Conservation (phyloP, 2,113 vertebrate species). For the Oceanodroma tethys region DNA sequence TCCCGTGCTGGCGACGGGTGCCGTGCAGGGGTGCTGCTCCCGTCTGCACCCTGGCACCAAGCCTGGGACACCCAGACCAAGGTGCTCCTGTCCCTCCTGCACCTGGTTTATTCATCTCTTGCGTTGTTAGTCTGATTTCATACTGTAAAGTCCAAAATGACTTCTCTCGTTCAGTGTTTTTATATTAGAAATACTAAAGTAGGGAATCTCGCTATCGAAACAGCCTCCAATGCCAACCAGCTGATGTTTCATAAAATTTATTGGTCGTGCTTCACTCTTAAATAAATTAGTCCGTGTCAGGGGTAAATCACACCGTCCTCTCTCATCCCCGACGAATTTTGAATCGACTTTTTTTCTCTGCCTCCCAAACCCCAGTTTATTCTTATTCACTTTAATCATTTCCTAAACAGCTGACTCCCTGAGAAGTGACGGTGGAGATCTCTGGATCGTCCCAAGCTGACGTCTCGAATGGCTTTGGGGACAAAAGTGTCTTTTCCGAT, state of each 20-base stretch:
- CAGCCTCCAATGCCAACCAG: neutral
- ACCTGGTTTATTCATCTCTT: neutral
- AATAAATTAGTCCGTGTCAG: neutral
- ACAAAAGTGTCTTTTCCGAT: neutral
- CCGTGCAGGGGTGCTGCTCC: neutral
- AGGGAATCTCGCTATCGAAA: neutral
- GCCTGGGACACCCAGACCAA: neutral
- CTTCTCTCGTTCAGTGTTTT: neutral
- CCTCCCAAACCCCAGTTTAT: neutral
- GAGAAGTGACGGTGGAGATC: neutral
- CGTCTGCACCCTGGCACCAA: rapidly evolving
- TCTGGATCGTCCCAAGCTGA: neutral
- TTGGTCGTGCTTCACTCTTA: neutral
- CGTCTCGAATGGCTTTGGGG: neutral
- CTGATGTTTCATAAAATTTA: neutral
- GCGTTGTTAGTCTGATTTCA: neutral
- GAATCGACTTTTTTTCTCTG: neutral
- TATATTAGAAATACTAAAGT: neutral
- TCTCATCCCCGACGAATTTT: neutral
- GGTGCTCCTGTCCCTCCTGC: neutral
- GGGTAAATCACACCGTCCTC: neutral
- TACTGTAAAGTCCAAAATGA: neutral
- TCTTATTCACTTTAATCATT: neutral
- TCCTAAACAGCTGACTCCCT: neutral
- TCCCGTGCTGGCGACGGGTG: neutral